phyloP scores from a whole-genome alignment of 2,888 invertebrate species.

The Pollenia angustigena region DNA sequence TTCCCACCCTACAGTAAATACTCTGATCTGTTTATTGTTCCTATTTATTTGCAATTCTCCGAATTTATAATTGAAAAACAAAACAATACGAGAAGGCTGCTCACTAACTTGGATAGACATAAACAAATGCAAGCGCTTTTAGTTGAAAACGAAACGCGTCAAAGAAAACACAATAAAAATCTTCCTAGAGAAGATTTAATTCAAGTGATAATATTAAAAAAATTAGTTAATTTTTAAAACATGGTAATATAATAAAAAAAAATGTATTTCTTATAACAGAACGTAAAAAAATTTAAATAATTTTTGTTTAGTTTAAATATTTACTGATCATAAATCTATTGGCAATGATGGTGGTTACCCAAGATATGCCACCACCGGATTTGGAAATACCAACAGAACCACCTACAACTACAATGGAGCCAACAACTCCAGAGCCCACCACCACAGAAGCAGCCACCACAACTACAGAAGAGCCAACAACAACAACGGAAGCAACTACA shows the following conservation, averaged over 20 bases:
- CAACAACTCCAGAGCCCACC: slow-evolving; percentile 20
- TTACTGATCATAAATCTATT: slow-evolving; percentile 57
- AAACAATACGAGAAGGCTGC: slow-evolving; percentile 31
- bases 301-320: slow-evolving; percentile 60
- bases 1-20: slow-evolving; percentile 8
- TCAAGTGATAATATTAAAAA: not conserved
- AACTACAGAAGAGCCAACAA: slow-evolving; percentile 36
- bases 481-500: slow-evolving; percentile 1
- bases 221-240: not conserved
- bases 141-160: slow-evolving; percentile 58
- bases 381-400: slow-evolving; percentile 69
- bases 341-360: slow-evolving; percentile 65
- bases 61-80: slow-evolving; percentile 43
- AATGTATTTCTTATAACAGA: slow-evolving; percentile 9
- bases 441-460: slow-evolving; percentile 23
- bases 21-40: slow-evolving; percentile 57
- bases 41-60: slow-evolving; percentile 50
- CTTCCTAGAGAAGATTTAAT: not conserved
- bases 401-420: slow-evolving; percentile 43
- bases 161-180: slow-evolving; percentile 43
- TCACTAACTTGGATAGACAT: slow-evolving; percentile 36
- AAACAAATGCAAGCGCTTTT: slow-evolving; percentile 55
- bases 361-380: slow-evolving; percentile 78
- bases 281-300: not conserved
- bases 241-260: slow-evolving; percentile 39